Evolutionary conservation across 92 coral and sea anemone genomes (phyloP).

Genomic region (Nematostella vectensis): DNA sequence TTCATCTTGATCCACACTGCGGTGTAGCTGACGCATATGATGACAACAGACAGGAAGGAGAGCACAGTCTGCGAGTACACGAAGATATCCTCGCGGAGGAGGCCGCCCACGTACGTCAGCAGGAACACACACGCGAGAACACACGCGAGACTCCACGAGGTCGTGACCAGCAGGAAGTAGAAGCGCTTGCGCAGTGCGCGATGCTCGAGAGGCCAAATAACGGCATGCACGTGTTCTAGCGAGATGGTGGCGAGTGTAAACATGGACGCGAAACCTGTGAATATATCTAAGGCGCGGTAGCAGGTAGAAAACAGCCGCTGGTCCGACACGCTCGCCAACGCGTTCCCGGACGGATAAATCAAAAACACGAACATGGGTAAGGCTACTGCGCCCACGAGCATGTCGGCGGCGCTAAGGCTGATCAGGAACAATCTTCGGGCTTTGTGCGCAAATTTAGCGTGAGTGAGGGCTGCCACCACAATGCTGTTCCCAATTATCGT

Average conservation of each 20-base stretch:
- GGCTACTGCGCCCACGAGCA: conserved; percentile 62
- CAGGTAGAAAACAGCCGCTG: conserved; percentile 20
- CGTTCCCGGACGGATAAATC: conserved; percentile 13
- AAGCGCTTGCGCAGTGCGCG: conserved; percentile 25
- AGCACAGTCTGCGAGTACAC: conserved; percentile 32
- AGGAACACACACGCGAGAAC: conserved; percentile 30
- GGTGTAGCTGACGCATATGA: conserved; percentile 41
- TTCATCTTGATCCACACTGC: conserved; percentile 55
- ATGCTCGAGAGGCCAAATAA: conserved; percentile 47
- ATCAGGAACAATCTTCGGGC: conserved; percentile 49
- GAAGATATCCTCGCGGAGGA: conserved; percentile 31
- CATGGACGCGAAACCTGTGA: conserved; percentile 62
- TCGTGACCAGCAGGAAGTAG: conserved; percentile 28
- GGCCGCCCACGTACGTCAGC: conserved; percentile 16
- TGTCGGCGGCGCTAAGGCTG: conserved; percentile 62
- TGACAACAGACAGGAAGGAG: conserved; percentile 42
- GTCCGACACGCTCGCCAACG: not conserved
- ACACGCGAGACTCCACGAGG: conserved; percentile 52
- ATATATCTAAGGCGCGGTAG: conserved; percentile 44
- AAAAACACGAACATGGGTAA: conserved; percentile 63
- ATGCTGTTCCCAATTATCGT: conserved; percentile 45
- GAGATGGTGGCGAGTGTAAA: conserved; percentile 63
- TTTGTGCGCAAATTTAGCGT: conserved; percentile 40
- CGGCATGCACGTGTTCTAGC: conserved; percentile 55
- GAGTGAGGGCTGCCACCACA: conserved; percentile 37